Evolutionary conservation across 2,888 invertebrate genomes (phyloP).

Genomic region (Lasioglossum lativentre): DNA sequence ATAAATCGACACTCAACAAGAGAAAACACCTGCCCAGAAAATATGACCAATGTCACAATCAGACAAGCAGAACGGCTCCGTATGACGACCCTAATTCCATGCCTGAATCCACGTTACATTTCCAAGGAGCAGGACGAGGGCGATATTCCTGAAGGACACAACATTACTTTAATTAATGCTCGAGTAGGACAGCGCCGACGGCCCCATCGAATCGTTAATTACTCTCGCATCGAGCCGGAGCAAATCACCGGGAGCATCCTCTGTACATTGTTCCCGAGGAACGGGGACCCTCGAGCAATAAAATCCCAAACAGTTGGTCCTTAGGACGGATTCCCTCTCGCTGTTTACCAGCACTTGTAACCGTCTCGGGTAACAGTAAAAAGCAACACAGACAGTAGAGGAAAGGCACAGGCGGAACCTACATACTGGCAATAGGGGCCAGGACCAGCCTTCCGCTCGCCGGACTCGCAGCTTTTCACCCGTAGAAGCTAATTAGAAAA

Average conservation of each 20-base stretch:
- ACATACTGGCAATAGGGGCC: not conserved
- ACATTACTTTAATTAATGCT: conserved; percentile 10
- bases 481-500: conserved; percentile 27
- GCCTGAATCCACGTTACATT: not conserved
- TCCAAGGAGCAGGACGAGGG: not conserved
- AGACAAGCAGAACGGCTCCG: not conserved
- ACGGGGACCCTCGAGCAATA: conserved; percentile 2
- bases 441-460: not conserved
- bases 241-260: not conserved
- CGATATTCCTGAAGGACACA: not conserved
- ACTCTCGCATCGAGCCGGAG: not conserved
- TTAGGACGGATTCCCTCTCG: not conserved
- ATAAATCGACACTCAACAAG: not conserved
- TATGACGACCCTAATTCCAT: not conserved
- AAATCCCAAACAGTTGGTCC: conserved; percentile 4
- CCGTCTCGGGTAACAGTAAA: not conserved
- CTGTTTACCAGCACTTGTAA: conserved; percentile 1
- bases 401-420: not conserved
- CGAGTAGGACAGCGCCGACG: not conserved
- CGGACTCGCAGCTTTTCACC: conserved; percentile 11
- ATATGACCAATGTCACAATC: not conserved
- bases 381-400: not conserved
- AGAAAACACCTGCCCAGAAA: not conserved
- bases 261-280: not conserved
- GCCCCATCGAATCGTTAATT: conserved; percentile 15